These are phyloP conservation scores for Cosmopolites sordidus DNA, from an alignment of 2,888 invertebrate genomes.

Conservation along the genomic window DNA sequence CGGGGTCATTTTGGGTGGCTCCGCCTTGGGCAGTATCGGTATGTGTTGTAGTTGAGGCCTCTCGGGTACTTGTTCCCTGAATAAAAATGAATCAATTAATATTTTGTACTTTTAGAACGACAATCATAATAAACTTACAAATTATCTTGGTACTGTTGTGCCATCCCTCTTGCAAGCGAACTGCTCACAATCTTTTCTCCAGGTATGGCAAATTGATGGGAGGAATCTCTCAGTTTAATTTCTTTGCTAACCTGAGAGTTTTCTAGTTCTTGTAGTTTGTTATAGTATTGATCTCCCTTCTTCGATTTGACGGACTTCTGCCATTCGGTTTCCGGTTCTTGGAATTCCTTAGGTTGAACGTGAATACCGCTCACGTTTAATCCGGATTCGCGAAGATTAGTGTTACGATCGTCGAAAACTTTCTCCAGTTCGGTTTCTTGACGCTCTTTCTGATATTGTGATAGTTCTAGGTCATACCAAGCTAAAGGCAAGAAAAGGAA, in stretches of 20 bases:
- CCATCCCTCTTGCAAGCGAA: constrained; percentile 82
- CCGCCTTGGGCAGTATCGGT: constrained; percentile 41
- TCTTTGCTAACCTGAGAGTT: constrained; percentile 82
- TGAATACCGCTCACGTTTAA: constrained; percentile 51
- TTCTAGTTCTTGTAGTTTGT: constrained; percentile 75
- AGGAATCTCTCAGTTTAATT: constrained; percentile 68
- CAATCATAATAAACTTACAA: constrained; percentile 60
- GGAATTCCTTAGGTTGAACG: constrained; percentile 58
- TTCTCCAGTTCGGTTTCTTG: constrained; percentile 80
- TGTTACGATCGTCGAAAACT: constrained; percentile 80
- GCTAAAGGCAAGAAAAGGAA: constrained; percentile 53
- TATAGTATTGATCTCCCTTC: constrained; percentile 78
- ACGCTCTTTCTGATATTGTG: constrained; percentile 78
- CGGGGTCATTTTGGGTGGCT: constrained; percentile 33
- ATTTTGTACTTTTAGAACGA: neutral
- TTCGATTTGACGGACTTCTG: constrained; percentile 76
- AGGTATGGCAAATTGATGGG: constrained; percentile 79
- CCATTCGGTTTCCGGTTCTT: constrained; percentile 79
- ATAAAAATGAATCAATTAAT: too few species aligned
- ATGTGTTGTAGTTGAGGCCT: constrained; percentile 46
- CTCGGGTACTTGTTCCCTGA: constrained; percentile 60
- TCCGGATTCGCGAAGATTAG: constrained; percentile 60
- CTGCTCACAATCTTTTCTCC: constrained; percentile 74
- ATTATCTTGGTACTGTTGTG: constrained; percentile 76
- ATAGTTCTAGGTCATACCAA: constrained; percentile 88